A percentile compares a stretch with the other conserved stretches of the same genome.
phyloP scores from a whole-genome alignment of 2,797 vertebrate species.

The Tangara arthus region DNA sequence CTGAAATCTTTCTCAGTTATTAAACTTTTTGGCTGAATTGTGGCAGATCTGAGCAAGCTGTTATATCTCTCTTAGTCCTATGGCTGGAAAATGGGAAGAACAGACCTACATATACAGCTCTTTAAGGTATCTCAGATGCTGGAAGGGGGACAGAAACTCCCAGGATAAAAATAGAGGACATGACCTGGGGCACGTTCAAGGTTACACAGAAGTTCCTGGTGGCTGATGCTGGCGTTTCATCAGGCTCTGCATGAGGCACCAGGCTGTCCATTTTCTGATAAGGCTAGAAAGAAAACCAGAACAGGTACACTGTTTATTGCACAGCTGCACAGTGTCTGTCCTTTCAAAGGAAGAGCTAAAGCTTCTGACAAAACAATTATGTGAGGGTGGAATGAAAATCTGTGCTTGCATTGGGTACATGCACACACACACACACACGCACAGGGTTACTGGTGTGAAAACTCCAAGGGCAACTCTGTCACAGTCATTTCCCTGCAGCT shows the following conservation, averaged over 20 bases:
- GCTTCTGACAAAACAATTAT: neutral
- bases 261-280: neutral
- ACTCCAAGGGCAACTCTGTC: neutral
- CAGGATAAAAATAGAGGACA: neutral
- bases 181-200: neutral
- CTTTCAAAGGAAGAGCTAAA: neutral
- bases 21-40: neutral
- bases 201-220: neutral
- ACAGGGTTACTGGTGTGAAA: neutral
- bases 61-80: neutral
- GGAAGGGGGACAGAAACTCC: neutral
- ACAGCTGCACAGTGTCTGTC: neutral
- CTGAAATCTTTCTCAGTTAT: neutral
- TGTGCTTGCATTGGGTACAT: neutral
- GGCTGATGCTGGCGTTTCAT: neutral
- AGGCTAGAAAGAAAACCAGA: neutral
- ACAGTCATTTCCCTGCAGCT: neutral
- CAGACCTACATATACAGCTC: neutral
- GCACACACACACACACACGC: fast-evolving
- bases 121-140: neutral
- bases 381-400: neutral
- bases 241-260: neutral
- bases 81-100: neutral
- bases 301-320: neutral
- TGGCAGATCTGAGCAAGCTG: neutral